phyloP scores from a whole-genome alignment of 2,113 vertebrate species.

The Pan paniscus region DNA sequence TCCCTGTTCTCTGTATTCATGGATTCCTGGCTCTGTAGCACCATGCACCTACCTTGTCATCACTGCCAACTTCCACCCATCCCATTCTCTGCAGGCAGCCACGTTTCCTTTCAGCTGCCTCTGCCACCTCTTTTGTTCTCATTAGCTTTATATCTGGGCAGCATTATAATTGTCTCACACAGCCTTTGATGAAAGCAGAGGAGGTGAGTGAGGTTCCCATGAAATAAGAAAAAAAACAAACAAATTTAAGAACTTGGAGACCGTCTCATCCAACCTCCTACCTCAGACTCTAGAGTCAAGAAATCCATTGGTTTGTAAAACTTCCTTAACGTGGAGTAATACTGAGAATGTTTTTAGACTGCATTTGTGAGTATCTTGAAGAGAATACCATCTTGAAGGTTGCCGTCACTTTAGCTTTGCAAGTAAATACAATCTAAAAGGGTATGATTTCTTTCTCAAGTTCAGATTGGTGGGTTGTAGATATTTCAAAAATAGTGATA shows the following conservation, averaged over 20 bases:
- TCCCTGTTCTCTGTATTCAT: accelerated
- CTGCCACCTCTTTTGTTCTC: background rate
- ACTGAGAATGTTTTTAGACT: background rate
- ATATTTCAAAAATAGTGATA: background rate
- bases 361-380: background rate
- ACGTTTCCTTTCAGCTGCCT: background rate
- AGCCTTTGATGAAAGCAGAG: background rate
- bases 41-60: background rate
- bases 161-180: too few species aligned
- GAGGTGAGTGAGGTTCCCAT: background rate
- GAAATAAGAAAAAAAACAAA: background rate
- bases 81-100: background rate
- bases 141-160: background rate
- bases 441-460: background rate
- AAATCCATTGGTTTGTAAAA: background rate
- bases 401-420: background rate
- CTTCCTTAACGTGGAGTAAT: background rate
- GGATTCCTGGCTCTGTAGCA: background rate
- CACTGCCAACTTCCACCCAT: background rate
- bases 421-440: background rate
- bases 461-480: background rate
- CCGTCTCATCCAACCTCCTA: background rate
- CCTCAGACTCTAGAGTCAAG: background rate
- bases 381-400: background rate
- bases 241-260: background rate